A percentile compares a stretch with the other conserved stretches of the same genome.
Evolutionary conservation across 1,140 invertebrate genomes (phyloP).

Genomic region (Sycophaga agraensis): DNA sequence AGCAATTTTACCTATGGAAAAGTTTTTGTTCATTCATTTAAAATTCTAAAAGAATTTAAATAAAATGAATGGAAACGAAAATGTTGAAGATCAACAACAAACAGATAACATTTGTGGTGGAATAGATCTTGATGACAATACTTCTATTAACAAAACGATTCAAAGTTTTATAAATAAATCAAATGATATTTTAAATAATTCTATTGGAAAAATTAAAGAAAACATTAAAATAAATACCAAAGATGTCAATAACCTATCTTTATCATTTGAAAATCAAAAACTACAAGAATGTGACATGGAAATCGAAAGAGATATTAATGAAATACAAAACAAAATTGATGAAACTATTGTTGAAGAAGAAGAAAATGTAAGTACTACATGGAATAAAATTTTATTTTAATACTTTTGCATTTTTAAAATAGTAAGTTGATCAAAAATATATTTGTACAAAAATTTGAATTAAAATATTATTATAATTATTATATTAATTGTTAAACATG

Average conservation of each 20-base stretch:
- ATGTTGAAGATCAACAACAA: too few relatives aligned
- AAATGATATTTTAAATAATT: background rate
- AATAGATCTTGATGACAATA: too few relatives aligned
- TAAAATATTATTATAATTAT: too few relatives aligned
- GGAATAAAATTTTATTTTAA: constrained; percentile 1
- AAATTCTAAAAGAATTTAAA: too few relatives aligned
- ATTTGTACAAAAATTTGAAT: too few relatives aligned
- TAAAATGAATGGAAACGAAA: too few relatives aligned
- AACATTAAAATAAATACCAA: background rate
- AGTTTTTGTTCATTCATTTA: too few relatives aligned
- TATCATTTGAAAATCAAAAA: background rate
- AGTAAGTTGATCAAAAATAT: too few relatives aligned
- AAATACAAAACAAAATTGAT: background rate
- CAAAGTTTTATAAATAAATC: background rate
- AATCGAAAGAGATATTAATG: background rate
- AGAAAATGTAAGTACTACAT: background rate
- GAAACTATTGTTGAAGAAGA: background rate
- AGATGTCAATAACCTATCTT: background rate
- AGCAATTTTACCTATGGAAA: too few relatives aligned
- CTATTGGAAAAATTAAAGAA: background rate
- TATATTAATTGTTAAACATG: too few relatives aligned
- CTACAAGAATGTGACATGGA: background rate
- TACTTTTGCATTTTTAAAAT: background rate
- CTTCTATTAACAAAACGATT: background rate
- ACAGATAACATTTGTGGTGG: too few relatives aligned